Evolutionary conservation across 2,797 vertebrate genomes (phyloP).

Genomic region (Mormyrops attenuatus): DNA sequence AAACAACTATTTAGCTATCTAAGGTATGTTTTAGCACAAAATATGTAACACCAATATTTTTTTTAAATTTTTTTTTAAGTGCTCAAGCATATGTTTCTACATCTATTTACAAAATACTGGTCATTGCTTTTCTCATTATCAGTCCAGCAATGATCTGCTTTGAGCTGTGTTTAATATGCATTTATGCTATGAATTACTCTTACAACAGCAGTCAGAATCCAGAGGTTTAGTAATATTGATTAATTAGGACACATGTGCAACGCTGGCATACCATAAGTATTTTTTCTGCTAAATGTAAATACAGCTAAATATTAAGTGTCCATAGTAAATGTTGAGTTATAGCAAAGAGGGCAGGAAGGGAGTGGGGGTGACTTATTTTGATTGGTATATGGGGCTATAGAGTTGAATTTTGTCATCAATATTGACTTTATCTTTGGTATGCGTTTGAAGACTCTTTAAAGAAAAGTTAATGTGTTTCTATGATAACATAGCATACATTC

Average conservation of each 20-base stretch:
- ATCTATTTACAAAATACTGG: neutral
- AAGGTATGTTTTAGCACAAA: neutral
- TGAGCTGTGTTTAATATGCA: neutral
- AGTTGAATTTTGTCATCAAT: neutral
- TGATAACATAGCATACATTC: neutral
- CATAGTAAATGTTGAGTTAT: neutral
- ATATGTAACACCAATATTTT: neutral
- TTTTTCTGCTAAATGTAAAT: neutral
- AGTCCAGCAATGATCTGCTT: neutral
- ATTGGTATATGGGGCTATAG: neutral
- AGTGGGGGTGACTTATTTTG: neutral
- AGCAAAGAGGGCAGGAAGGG: neutral
- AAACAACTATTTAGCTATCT: neutral
- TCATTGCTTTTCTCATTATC: neutral
- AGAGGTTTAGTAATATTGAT: neutral
- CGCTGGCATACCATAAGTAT: neutral
- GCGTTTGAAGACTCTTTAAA: neutral
- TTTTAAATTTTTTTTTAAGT: neutral
- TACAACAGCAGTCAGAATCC: neutral
- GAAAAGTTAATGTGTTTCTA: neutral
- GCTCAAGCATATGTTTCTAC: neutral
- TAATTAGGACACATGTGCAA: neutral
- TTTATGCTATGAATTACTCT: neutral
- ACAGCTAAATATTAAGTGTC: neutral
- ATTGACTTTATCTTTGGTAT: neutral